Conservation (phyloP, 2,113 vertebrate species). For the Anser cygnoides region DNA sequence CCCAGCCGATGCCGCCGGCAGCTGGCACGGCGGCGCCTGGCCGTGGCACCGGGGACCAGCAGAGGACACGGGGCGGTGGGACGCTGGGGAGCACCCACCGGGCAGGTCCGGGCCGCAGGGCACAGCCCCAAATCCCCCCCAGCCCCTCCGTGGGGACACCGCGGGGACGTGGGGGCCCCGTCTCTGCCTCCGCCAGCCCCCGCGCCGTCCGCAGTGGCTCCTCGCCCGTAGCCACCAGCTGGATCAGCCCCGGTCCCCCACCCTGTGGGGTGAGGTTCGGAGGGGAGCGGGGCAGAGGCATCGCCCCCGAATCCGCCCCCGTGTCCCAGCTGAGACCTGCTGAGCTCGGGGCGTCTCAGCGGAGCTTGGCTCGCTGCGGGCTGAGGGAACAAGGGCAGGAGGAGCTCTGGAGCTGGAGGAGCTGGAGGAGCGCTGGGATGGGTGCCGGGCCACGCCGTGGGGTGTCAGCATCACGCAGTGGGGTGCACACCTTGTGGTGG, state of each 20-base stretch:
- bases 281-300: neutral
- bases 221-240: fast-evolving
- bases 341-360: neutral
- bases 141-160: fast-evolving
- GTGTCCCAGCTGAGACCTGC: neutral
- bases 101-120: fast-evolving
- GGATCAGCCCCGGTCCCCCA: fast-evolving
- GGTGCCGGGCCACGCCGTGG: fast-evolving
- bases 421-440: neutral
- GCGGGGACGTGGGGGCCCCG: fast-evolving
- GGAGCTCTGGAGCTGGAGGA: neutral
- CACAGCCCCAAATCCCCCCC: too few relatives aligned
- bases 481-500: fast-evolving
- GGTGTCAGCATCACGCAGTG: fast-evolving
- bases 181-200: fast-evolving
- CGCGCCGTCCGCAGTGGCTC: fast-evolving
- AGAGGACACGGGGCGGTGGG: neutral
- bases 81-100: neutral
- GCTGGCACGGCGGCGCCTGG: neutral
- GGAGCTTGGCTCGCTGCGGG: neutral
- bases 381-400: neutral
- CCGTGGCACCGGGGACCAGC: fast-evolving
- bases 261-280: too few relatives aligned
- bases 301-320: fast-evolving
- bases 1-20: neutral